phyloP scores from a whole-genome alignment of 2,888 invertebrate species.

The Lydus trimaculatus region DNA sequence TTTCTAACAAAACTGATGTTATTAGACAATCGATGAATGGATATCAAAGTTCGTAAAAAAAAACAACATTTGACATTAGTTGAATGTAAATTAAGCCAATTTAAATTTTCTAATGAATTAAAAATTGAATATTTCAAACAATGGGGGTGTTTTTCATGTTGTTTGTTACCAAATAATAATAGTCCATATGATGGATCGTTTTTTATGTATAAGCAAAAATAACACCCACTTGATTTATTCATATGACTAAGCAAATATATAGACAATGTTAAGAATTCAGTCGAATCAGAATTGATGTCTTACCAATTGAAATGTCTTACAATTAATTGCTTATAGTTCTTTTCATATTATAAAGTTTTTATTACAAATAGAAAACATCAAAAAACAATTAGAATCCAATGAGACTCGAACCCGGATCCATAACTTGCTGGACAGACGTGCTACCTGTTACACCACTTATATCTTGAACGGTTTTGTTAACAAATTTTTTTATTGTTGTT shows the following conservation, averaged over 20 bases:
- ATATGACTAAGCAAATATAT: constrained; percentile 36
- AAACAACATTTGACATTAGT: constrained; percentile 18
- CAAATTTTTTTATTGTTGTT: background rate
- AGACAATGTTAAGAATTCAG: constrained; percentile 23
- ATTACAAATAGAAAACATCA: no score
- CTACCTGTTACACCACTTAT: no score
- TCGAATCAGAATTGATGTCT: constrained; percentile 24
- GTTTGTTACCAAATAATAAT: constrained; percentile 19
- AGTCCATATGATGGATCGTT: constrained; percentile 26
- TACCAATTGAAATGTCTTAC: constrained; percentile 25
- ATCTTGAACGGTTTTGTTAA: no score
- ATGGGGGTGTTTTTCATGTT: constrained; percentile 13
- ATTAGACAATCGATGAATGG: constrained; percentile 20
- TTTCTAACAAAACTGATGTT: constrained; percentile 13
- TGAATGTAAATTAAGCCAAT: constrained; percentile 31
- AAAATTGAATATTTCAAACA: constrained; percentile 25
- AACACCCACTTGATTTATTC: constrained; percentile 36
- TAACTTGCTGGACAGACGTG: no score
- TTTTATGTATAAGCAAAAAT: constrained; percentile 26
- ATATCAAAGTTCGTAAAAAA: constrained; percentile 18
- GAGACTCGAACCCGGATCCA: no score
- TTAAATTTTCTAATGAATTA: constrained; percentile 24
- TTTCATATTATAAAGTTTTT: background rate
- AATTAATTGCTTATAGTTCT: background rate
- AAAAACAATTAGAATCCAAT: no score